Conservation (phyloP, 2,113 vertebrate genomes). For the Mystacornis crossleyi region DNA sequence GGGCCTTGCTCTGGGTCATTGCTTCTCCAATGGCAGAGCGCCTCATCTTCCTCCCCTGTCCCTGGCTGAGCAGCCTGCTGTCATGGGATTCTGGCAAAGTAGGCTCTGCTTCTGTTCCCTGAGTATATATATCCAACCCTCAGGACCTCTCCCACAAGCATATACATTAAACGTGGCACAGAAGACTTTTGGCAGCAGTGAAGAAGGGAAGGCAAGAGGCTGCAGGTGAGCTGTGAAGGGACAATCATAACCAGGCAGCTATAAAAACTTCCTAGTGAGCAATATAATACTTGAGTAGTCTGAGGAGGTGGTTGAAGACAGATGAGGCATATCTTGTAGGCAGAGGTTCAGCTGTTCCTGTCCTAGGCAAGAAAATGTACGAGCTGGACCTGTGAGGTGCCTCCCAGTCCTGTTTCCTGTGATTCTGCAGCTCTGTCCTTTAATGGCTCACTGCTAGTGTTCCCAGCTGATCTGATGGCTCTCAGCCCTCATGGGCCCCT, state of each 20-base stretch:
- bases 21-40: neutral
- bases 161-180: neutral
- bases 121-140: neutral
- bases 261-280: neutral
- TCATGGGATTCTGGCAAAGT: fast-evolving
- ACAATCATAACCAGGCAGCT: neutral
- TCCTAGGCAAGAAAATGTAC: neutral
- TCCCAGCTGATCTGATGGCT: neutral
- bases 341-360: neutral
- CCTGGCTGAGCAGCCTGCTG: neutral
- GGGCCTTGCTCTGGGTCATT: neutral
- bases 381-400: neutral
- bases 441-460: neutral
- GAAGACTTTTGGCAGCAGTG: fast-evolving
- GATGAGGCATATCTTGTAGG: neutral
- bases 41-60: neutral
- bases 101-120: neutral
- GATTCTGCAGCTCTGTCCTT: neutral
- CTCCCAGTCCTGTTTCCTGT: neutral
- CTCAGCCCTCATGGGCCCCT: neutral
- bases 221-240: neutral
- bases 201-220: neutral
- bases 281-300: neutral
- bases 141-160: neutral
- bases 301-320: neutral